Percentiles rank a stretch among this genome's conserved stretches.
These are phyloP conservation scores for Pardosa pseudoannulata DNA, from an alignment of 2,888 invertebrate species.

Conservation along the genomic window DNA sequence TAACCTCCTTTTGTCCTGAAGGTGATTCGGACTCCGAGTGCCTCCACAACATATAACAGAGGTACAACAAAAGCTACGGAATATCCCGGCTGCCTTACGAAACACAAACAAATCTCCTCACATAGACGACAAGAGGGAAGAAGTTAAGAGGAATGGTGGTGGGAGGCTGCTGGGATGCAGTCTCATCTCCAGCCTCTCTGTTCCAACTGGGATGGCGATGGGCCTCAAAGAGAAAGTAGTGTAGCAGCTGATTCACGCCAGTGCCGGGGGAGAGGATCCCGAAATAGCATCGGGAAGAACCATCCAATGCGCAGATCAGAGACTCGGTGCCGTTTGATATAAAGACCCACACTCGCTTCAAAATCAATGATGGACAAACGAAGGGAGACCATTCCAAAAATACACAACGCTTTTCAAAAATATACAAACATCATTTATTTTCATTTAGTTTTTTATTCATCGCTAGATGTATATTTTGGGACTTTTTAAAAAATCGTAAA, in stretches of 20 bases:
- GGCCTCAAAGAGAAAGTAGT: conserved; percentile 42
- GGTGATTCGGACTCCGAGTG: too few relatives aligned
- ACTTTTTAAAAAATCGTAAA: too few relatives aligned
- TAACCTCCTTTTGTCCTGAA: too few relatives aligned
- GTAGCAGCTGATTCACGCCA: conserved; percentile 66
- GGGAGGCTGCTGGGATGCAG: conserved; percentile 3
- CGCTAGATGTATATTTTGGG: too few relatives aligned
- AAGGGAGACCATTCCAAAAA: too few relatives aligned
- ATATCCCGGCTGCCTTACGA: background rate
- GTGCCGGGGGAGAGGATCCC: conserved; percentile 33
- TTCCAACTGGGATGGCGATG: conserved; percentile 34
- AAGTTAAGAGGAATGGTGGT: conserved; percentile 10
- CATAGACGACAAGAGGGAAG: background rate
- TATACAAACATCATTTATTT: too few relatives aligned
- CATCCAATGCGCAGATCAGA: conserved; percentile 21
- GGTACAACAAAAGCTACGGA: background rate
- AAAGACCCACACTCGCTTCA: too few relatives aligned
- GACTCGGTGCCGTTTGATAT: conserved; percentile 1
- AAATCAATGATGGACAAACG: background rate
- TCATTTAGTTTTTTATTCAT: too few relatives aligned
- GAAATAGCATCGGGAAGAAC: conserved; percentile 43
- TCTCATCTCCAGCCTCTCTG: conserved; percentile 40
- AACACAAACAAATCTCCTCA: background rate
- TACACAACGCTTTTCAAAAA: too few relatives aligned
- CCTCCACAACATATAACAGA: background rate